Base-by-base conservation (phyloP, 2,113 vertebrate genomes). In the Sarotherodon lohbergeri region DNA sequence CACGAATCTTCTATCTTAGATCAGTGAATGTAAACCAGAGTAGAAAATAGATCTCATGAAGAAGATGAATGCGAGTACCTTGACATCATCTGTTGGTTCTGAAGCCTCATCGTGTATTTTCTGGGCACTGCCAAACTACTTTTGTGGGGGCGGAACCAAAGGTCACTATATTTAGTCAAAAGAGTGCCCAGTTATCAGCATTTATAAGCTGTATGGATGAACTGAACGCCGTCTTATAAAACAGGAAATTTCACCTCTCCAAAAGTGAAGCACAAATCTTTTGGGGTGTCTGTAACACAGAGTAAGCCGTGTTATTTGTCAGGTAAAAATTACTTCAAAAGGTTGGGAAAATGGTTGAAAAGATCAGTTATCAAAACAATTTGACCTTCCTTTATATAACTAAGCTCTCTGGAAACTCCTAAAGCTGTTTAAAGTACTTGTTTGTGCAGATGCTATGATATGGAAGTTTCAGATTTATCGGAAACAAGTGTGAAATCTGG, bases 181-280 rank as follows among this genome's bases (percentile, higher is more conserved):
- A 61, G 1, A 5, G 19, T 0, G 2, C 61, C 32, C 9, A 0
- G 32, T 36, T 66, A 66, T 4, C 57, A 17, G 57, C 29, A 61
- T 10, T 63, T 9, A 4, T 0, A 63, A 63, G 59, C 59, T 63
- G 59, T 36, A n/a, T 36, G 59, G 59, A 36, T 63, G 32, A 63
- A 36, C 32, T 3, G 17, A 36, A 63, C 17, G 1, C 2, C 3
- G 2, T 63, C 59, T 34, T 0, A 66, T 39, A 66, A 66, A 66
- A 39, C 13, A 1, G 10, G 17, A 66, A 3, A 22, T 39, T 39
- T 66, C 17, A 19, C 32, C 0, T 39, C 61, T 36, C 32, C 34
- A 0, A 13, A 66, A n/a, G 17, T 39, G 1, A 5, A 39, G 61
- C 10, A n/a, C 6, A 0, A 13, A 66, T 39, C 17, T 66, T 39